Percentiles rank a stretch among this genome's conserved stretches.
Evolutionary conservation across 2,797 vertebrate species (phyloP).

Genomic region (Heliangelus exortis): DNA sequence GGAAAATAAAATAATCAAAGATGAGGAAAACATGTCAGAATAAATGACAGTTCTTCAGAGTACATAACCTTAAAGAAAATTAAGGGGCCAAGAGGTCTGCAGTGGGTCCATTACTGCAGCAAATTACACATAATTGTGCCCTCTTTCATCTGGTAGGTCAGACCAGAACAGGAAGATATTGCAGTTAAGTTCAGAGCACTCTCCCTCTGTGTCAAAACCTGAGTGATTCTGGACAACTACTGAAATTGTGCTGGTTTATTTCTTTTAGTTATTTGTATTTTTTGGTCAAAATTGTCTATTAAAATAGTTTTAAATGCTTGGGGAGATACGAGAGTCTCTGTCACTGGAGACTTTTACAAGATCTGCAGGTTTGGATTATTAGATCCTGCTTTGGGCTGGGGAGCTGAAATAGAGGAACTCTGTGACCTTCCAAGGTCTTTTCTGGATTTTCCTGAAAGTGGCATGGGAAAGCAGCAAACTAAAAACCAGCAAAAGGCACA

Average conservation of each 20-base stretch:
- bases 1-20: not conserved
- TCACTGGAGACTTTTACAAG: not conserved
- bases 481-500: not conserved
- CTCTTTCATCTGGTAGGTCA: not conserved
- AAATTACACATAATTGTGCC: not conserved
- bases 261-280: not conserved
- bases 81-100: not conserved
- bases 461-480: not conserved
- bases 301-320: not conserved
- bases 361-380: not conserved
- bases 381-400: not conserved
- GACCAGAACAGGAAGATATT: not conserved
- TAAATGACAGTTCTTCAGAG: not conserved
- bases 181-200: not conserved
- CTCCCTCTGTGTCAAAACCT: not conserved
- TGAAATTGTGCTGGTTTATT: not conserved
- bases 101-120: not conserved
- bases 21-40: not conserved
- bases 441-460: not conserved
- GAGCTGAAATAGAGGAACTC: not conserved
- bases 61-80: not conserved
- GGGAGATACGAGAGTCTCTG: not conserved
- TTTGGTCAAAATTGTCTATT: not conserved
- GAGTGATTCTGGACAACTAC: not conserved
- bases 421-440: not conserved